A percentile compares a stretch with the other conserved stretches of the same genome.
These are phyloP conservation scores for Drosophila mayaguana DNA, from an alignment of 2,888 invertebrate genomes.

Conservation along the genomic window DNA sequence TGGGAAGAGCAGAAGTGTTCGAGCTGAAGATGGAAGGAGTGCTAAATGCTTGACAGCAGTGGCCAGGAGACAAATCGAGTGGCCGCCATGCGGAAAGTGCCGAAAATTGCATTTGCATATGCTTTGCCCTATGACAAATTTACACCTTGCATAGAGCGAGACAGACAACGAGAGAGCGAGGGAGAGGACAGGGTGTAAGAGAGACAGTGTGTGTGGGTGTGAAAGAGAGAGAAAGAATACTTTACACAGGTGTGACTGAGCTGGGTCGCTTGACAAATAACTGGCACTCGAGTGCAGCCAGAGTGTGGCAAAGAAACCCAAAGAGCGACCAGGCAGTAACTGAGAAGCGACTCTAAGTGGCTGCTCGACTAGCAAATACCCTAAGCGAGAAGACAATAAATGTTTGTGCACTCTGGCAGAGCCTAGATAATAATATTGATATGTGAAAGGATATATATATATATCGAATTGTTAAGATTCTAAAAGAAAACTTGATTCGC, in stretches of 20 bases:
- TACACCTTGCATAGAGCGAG: slow-evolving; percentile 41
- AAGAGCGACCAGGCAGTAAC: not conserved
- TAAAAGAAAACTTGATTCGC: no score
- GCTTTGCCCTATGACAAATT: slow-evolving; percentile 62
- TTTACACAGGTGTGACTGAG: slow-evolving; percentile 24
- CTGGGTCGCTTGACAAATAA: slow-evolving; percentile 49
- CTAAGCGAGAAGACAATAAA: no score
- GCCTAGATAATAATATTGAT: no score
- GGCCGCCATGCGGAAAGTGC: slow-evolving; percentile 72
- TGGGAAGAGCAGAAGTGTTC: slow-evolving; percentile 1
- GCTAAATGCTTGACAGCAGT: slow-evolving; percentile 22
- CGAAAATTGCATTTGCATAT: slow-evolving; percentile 78
- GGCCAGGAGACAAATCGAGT: slow-evolving; percentile 59
- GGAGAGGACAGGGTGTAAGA: not conserved
- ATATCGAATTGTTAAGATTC: no score
- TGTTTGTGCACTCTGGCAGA: no score
- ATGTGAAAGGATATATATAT: no score
- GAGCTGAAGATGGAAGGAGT: slow-evolving; percentile 8
- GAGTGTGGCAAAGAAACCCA: slow-evolving; percentile 11
- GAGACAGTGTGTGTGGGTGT: not conserved
- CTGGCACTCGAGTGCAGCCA: slow-evolving; percentile 33
- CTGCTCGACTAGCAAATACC: not conserved
- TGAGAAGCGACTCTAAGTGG: not conserved
- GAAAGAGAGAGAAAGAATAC: not conserved
- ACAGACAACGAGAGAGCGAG: slow-evolving; percentile 6